Base-by-base conservation (phyloP, 2,797 vertebrate genomes). In the Syndactyla subalaris region DNA sequence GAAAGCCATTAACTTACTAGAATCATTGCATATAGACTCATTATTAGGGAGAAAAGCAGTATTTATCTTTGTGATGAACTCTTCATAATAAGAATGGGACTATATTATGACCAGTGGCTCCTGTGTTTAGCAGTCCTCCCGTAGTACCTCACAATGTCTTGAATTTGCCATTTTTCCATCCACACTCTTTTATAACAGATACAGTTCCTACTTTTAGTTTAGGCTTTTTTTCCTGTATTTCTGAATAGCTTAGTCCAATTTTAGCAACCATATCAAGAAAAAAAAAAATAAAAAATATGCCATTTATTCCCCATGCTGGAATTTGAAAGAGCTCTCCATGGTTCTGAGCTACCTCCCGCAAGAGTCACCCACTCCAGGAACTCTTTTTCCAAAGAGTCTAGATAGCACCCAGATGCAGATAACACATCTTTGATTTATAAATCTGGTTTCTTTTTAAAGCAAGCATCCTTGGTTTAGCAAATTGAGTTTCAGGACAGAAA, bases 291-390 rank as follows among this genome's bases (percentile, higher is more conserved):
- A 5, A 26, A 30, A 48, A 54, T 29, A 24, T 5, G 57, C 4
- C 38, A 7, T 3, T 32, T 41, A 22, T 6, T 51, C 7, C 29
- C 19, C 3, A 18, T 0, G 2, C 12, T 1, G 23, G 38, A 11
- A 17, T 23, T n/a, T 13, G 18, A 4, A 22, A 75, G 89, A 84
- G 70, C 94, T 95, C 94, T 96, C 89, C 93, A 45, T 85, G 93
- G 94, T 89, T 6, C 91, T 93, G 87, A 88, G 80, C 41, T 8
- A 8, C 27, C 21, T 48, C 54, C 66, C 7, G 27, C 1, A 0
- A 34, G 12, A 46, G 9, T 23, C 61, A 13, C 21, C 18, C 0
- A 0, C 34, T 14, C 21, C 4, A 21, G 32, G 17, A 45, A 17
- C 14, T 3, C 21, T 27, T 10, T 7, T 3, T 17, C 26, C 6